These are phyloP conservation scores for Oscheius sp. DNA, from an alignment of 2,888 invertebrate species.

Conservation along the genomic window DNA sequence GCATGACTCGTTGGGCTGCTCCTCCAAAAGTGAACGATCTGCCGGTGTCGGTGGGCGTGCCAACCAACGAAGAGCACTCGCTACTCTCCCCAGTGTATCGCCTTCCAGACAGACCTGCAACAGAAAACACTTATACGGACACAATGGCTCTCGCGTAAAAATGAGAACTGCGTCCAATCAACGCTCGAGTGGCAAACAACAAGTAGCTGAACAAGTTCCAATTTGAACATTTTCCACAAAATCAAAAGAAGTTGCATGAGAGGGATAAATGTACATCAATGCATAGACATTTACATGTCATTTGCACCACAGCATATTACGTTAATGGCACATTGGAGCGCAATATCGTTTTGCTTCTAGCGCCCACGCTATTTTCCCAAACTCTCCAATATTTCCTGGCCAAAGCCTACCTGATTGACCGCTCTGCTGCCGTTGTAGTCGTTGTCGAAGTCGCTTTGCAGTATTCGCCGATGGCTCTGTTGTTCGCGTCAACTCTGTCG, in stretches of 20 bases:
- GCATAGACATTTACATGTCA: conserved; percentile 35
- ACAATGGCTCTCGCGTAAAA: too few species aligned
- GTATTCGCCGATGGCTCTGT: conserved; percentile 70
- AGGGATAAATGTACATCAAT: conserved; percentile 23
- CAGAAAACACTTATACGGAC: conserved; percentile 26
- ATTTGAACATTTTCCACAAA: too few species aligned
- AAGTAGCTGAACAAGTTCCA: too few species aligned
- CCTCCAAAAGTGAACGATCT: conserved; percentile 55
- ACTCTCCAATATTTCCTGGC: neutral
- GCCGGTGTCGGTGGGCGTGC: conserved; percentile 72
- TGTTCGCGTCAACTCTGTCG: conserved; percentile 66
- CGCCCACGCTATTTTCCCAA: conserved; percentile 11
- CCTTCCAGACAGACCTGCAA: conserved; percentile 31
- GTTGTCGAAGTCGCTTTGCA: conserved; percentile 70
- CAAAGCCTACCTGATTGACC: conserved; percentile 62
- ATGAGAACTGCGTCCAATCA: too few species aligned
- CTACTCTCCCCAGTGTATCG: conserved; percentile 67
- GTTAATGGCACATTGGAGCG: conserved; percentile 29
- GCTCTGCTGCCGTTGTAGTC: conserved; percentile 70
- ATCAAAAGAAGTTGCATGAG: conserved; percentile 9
- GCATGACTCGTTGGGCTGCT: conserved; percentile 62
- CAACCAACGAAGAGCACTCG: conserved; percentile 70
- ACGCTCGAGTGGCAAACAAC: too few species aligned
- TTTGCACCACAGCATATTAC: conserved; percentile 36
- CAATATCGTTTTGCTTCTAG: conserved; percentile 12